Percentiles rank a stretch among this genome's conserved stretches.
Evolutionary conservation across 2,888 invertebrate species (phyloP).

Genomic region (Sceliomorpha sp.): DNA sequence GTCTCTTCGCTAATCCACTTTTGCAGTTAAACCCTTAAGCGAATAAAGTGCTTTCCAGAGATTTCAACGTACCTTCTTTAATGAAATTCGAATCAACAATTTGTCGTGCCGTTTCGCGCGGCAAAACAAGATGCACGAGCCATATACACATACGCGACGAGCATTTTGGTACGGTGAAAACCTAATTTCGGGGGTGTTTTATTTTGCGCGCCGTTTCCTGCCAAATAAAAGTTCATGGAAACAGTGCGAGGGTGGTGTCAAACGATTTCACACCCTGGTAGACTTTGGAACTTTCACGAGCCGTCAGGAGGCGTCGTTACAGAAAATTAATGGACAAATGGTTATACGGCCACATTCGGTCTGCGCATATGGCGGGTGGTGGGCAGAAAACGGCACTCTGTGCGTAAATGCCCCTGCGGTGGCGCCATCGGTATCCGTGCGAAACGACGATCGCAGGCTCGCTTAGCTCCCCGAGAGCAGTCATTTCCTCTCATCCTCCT

Average conservation of each 20-base stretch:
- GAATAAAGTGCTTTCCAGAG: too few species aligned
- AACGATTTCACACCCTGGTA: constrained; percentile 53
- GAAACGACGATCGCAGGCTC: constrained; percentile 32
- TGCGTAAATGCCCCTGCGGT: constrained; percentile 39
- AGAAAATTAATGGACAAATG: constrained; percentile 60
- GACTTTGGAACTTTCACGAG: constrained; percentile 28
- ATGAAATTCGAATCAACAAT: constrained; percentile 9
- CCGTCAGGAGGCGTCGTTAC: constrained; percentile 43
- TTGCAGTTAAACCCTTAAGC: too few species aligned
- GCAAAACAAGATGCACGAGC: constrained; percentile 31
- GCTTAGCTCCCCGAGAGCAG: constrained; percentile 6
- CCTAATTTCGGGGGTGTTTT: constrained; percentile 35
- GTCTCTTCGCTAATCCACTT: too few species aligned
- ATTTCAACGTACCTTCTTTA: too few species aligned
- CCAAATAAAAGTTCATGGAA: constrained; percentile 43
- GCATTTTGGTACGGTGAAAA: constrained; percentile 17
- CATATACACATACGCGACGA: not conserved
- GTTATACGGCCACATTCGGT: constrained; percentile 52
- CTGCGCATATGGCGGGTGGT: constrained; percentile 39
- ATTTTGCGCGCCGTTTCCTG: constrained; percentile 35
- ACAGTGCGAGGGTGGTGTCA: constrained; percentile 23
- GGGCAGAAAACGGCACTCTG: constrained; percentile 31
- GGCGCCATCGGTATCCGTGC: constrained; percentile 17
- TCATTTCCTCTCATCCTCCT: constrained; percentile 38
- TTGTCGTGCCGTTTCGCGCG: constrained; percentile 23